Conservation (phyloP, 2,888 invertebrate genomes). For the Portevinia maculata region DNA sequence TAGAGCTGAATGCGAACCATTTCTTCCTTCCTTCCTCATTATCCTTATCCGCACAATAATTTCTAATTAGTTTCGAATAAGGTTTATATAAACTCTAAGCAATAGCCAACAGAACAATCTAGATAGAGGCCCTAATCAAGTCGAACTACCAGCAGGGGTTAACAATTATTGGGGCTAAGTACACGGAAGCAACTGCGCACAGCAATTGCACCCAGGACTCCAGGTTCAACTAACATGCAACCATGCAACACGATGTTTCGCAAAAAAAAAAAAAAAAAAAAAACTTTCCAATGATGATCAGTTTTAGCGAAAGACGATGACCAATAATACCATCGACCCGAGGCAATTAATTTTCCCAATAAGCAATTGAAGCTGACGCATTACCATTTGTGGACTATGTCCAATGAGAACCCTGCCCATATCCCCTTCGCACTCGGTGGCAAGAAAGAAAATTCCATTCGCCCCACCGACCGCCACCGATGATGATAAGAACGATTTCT, state of each 20-base stretch:
- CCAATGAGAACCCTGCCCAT: slow-evolving; percentile 47
- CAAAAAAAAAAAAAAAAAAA: not conserved
- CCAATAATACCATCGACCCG: slow-evolving; percentile 72
- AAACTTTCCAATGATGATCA: slow-evolving; percentile 46
- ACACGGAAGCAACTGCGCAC: slow-evolving; percentile 65
- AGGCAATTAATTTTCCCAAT: slow-evolving; percentile 75
- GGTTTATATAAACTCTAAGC: slow-evolving; percentile 29
- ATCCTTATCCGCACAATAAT: slow-evolving; percentile 52
- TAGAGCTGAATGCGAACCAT: too few species aligned
- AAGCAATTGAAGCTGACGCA: slow-evolving; percentile 73
- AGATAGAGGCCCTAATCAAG: slow-evolving; percentile 58
- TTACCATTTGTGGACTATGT: slow-evolving; percentile 74
- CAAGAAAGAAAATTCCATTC: slow-evolving; percentile 32
- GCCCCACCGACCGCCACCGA: slow-evolving; percentile 20
- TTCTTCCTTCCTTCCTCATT: slow-evolving; percentile 16
- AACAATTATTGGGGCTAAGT: slow-evolving; percentile 69
- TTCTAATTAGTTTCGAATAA: slow-evolving; percentile 61
- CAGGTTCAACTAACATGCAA: slow-evolving; percentile 48
- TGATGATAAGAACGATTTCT: slow-evolving; percentile 63
- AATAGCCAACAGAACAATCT: slow-evolving; percentile 46
- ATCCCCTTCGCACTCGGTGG: not conserved
- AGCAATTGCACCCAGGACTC: slow-evolving; percentile 26
- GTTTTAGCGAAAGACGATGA: slow-evolving; percentile 59
- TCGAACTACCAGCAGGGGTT: slow-evolving; percentile 19
- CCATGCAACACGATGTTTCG: slow-evolving; percentile 39